These are phyloP conservation scores for Notolabrus celidotus DNA, from an alignment of 2,797 vertebrate species.

Conservation along the genomic window DNA sequence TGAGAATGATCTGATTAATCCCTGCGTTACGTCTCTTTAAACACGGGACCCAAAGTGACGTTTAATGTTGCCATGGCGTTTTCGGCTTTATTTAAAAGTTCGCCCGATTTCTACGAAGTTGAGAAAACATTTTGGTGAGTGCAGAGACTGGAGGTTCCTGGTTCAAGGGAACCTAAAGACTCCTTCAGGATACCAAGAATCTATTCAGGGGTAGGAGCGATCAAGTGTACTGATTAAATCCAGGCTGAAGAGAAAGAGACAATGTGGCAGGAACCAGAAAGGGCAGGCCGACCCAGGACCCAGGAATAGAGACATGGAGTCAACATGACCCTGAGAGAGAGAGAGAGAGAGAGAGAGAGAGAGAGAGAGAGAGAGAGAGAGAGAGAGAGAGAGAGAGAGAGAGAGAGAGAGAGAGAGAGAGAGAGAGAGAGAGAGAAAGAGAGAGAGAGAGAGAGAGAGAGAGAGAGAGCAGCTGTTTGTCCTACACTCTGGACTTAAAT, in stretches of 20 bases:
- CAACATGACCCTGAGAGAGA: conserved; percentile 15
- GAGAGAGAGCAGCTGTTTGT: conserved; percentile 22
- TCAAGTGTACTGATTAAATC: too few species aligned
- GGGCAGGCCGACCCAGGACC: conserved; percentile 39
- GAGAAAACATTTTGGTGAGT: too few species aligned
- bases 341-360: not conserved
- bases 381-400: not conserved
- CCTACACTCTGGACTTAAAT: not conserved
- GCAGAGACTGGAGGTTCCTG: too few species aligned
- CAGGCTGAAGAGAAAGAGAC: not conserved
- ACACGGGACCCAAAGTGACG: too few species aligned
- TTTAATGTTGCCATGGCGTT: too few species aligned
- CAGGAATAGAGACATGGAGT: conserved; percentile 22
- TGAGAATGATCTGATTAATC: not conserved
- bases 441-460: conserved; percentile 4
- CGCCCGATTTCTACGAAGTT: too few species aligned
- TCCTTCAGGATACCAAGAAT: too few species aligned
- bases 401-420: conserved; percentile 8
- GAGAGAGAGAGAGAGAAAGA: conserved; percentile 11
- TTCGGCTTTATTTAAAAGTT: too few species aligned
- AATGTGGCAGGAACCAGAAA: conserved; percentile 8
- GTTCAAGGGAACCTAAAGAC: too few species aligned
- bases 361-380: not conserved
- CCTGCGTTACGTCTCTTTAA: not conserved
- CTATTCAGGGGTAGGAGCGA: too few species aligned